Evolutionary conservation across 1,140 invertebrate genomes (phyloP).

Genomic region (Heliothis virescens): DNA sequence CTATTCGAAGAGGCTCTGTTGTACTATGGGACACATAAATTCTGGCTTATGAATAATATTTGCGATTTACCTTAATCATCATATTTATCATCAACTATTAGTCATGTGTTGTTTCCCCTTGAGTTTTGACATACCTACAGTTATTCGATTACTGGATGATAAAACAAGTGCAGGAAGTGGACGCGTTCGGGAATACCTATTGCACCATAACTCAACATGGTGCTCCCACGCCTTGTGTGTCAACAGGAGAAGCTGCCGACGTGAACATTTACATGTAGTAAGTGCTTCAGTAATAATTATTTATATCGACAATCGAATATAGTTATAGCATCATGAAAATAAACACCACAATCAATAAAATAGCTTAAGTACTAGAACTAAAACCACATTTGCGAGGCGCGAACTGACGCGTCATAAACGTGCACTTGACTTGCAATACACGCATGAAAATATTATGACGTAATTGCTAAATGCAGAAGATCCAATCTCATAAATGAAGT

Average conservation of each 20-base stretch:
- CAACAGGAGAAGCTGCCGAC: not conserved
- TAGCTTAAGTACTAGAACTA: slow-evolving; percentile 1
- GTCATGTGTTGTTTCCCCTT: no score
- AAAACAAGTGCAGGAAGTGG: not conserved
- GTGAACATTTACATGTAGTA: not conserved
- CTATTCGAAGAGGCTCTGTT: no score
- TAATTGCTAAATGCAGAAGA: not conserved
- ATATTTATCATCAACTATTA: no score
- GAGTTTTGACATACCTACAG: no score
- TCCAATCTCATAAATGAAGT: no score
- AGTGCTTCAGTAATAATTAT: not conserved
- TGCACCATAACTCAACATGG: not conserved
- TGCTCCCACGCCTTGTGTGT: not conserved
- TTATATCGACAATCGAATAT: not conserved
- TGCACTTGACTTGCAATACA: slow-evolving; percentile 5
- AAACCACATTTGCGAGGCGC: not conserved
- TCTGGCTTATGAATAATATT: no score
- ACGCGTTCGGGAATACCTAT: not conserved
- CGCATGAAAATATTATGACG: not conserved
- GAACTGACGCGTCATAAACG: slow-evolving; percentile 30
- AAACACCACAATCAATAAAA: slow-evolving; percentile 18
- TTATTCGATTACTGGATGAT: no score
- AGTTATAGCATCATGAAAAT: slow-evolving; percentile 9
- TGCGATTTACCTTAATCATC: no score
- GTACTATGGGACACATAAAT: no score